Base-by-base conservation (phyloP, 1,140 invertebrate species). In the Solenopsis fugax region DNA sequence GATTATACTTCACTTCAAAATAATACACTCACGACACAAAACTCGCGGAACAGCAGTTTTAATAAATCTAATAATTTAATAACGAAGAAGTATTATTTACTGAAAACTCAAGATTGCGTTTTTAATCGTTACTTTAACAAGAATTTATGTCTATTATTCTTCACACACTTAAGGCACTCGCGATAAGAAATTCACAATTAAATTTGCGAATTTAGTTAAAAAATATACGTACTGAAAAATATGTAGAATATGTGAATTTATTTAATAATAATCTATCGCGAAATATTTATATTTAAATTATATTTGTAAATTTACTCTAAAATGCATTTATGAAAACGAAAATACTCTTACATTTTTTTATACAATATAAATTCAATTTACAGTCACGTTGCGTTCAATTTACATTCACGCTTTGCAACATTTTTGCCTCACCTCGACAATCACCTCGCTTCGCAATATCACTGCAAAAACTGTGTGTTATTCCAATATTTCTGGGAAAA, bases 361-460 rank as follows among this genome's bases (percentile, higher is more conserved):
- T 34, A 41, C 29, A 67, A 67, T 67, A 45, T 67, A 45, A 67
- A 41, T 65, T 64, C 60, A 65, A 41, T 41, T 65, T 41, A 65
- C 34, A 65, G 37, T 41, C 18, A 21, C 7, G 18, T 37, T 37
- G 16, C 29, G 9, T 65, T 65, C 34, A 67, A 67, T 67, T 67
- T 67, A 67, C 10, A 67, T 67, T 67, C 10, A 45, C 37, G 64
- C 54, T 56, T 56, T 3, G n/a, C n/a, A 67, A 67, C n/a, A 67
- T 67, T 67, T 41, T 67, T 67, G 12, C 64, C 41, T 41, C 41
- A 41, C 41, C 7, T 41, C 41, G 37, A 65, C 18, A 18, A 67
- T 45, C 64, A 67, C 4, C 4, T 45, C 64, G n/a, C n/a, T 45
- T 67, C n/a, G 37, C 37, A 45, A 45, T 67, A 67, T 67, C n/a